Evolutionary conservation across 64 coral and sea anemone species (phyloP).

Genomic region (Montipora foliosa): DNA sequence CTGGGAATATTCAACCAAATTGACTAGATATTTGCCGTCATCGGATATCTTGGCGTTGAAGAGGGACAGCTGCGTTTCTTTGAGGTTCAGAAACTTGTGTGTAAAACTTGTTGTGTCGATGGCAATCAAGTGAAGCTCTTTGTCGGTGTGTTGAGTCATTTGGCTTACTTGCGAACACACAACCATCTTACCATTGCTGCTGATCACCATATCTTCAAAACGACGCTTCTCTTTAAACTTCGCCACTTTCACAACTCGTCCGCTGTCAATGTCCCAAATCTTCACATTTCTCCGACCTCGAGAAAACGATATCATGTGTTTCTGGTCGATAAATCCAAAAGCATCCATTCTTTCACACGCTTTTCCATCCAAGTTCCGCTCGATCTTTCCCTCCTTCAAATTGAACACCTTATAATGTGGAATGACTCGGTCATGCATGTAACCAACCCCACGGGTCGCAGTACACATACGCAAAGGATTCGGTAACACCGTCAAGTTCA

Average conservation of each 20-base stretch:
- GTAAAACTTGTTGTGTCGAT: slow-evolving; percentile 66
- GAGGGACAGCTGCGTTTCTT: slow-evolving; percentile 46
- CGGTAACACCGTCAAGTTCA: slow-evolving; percentile 63
- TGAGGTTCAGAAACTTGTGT: slow-evolving; percentile 54
- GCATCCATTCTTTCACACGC: slow-evolving; percentile 95
- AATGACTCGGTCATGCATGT: slow-evolving; percentile 77
- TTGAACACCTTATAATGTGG: slow-evolving; percentile 90
- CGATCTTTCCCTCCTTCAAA: slow-evolving; percentile 77
- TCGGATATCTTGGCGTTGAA: slow-evolving; percentile 76
- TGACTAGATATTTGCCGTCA: slow-evolving; percentile 79
- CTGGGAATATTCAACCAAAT: slow-evolving; percentile 26
- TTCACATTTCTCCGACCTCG: slow-evolving; percentile 52
- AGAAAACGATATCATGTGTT: slow-evolving; percentile 83
- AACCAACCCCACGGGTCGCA: slow-evolving; percentile 80
- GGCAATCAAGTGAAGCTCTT: slow-evolving; percentile 72
- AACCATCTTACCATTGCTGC: slow-evolving; percentile 49
- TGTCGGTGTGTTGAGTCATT: slow-evolving; percentile 18
- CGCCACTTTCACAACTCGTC: slow-evolving; percentile 68
- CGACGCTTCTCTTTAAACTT: slow-evolving; percentile 82
- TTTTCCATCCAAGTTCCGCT: slow-evolving; percentile 75
- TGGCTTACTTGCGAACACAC: slow-evolving; percentile 61
- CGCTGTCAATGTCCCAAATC: slow-evolving; percentile 85
- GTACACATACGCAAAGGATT: slow-evolving; percentile 70
- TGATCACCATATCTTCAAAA: slow-evolving; percentile 87
- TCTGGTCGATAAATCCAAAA: slow-evolving; percentile 83